Percentiles rank a stretch among this genome's conserved stretches.
phyloP scores from a whole-genome alignment of 2,888 invertebrate genomes.

The Cheilosia pagana region DNA sequence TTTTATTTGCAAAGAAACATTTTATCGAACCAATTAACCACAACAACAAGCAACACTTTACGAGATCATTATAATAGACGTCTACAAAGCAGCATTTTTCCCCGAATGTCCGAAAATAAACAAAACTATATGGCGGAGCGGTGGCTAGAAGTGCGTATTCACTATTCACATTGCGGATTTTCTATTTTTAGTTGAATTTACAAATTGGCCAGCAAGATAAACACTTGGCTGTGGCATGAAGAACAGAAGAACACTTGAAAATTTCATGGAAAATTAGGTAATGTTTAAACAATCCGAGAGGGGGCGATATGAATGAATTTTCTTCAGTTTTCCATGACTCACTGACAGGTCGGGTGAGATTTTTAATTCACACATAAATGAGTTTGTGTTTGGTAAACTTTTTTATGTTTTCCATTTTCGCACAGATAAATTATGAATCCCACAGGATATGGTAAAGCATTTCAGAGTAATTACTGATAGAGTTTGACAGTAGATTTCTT shows the following conservation, averaged over 20 bases:
- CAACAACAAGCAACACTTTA: constrained; percentile 11
- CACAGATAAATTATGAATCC: background rate
- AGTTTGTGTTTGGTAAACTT: background rate
- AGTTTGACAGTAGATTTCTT: background rate
- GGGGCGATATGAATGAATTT: constrained; percentile 1
- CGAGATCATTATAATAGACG: background rate
- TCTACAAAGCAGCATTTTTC: background rate
- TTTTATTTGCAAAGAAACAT: constrained; percentile 5
- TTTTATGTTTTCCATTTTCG: background rate
- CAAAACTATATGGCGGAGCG: constrained; percentile 19
- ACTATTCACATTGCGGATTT: constrained; percentile 1
- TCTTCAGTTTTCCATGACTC: constrained; percentile 9
- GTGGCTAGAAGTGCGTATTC: background rate
- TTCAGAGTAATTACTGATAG: background rate
- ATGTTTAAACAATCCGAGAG: background rate
- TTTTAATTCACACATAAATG: background rate
- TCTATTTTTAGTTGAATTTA: constrained; percentile 40
- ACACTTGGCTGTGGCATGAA: constrained; percentile 17
- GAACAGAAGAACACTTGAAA: constrained; percentile 22
- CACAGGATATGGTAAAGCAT: background rate
- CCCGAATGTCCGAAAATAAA: constrained; percentile 36
- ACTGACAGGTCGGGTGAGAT: background rate
- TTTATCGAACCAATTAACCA: constrained; percentile 14
- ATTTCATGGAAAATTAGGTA: constrained; percentile 39
- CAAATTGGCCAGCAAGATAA: constrained; percentile 41